Conservation (phyloP, 2,797 vertebrate genomes). For the Aplochiton taeniatus region DNA sequence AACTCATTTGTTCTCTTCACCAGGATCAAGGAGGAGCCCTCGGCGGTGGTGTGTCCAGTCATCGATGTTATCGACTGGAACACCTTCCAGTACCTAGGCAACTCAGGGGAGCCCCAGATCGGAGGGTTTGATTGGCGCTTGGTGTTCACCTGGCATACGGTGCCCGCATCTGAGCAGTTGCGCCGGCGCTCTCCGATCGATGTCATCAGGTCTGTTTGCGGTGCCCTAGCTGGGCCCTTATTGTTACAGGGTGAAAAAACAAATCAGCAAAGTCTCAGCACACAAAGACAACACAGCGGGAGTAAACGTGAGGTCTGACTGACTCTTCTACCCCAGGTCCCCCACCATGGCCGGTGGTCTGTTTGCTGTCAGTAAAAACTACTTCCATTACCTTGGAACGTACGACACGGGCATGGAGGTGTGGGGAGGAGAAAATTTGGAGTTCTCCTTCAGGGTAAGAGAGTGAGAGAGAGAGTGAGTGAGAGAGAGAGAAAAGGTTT, state of each 20-base stretch:
- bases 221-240: background rate
- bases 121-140: conserved; percentile 97
- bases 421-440: conserved; percentile 98
- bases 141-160: conserved; percentile 91
- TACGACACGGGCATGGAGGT: conserved; percentile 99
- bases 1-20: background rate
- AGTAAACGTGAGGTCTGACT: background rate
- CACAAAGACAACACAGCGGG: no score
- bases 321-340: conserved; percentile 75
- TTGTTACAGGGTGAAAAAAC: background rate
- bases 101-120: conserved; percentile 91
- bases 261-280: no score
- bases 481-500: background rate
- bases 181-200: conserved; percentile 81
- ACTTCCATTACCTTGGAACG: conserved; percentile 94
- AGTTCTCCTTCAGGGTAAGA: conserved; percentile 96
- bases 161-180: conserved; percentile 84
- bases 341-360: conserved; percentile 98
- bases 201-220: conserved; percentile 86
- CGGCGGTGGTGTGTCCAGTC: conserved; percentile 92
- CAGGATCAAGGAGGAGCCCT: conserved; percentile 91
- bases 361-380: conserved; percentile 90
- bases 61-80: conserved; percentile 98
- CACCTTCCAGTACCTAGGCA: conserved; percentile 94
- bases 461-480: background rate